Conservation (phyloP, 2,113 vertebrate species). For the Vidua chalybeata region DNA sequence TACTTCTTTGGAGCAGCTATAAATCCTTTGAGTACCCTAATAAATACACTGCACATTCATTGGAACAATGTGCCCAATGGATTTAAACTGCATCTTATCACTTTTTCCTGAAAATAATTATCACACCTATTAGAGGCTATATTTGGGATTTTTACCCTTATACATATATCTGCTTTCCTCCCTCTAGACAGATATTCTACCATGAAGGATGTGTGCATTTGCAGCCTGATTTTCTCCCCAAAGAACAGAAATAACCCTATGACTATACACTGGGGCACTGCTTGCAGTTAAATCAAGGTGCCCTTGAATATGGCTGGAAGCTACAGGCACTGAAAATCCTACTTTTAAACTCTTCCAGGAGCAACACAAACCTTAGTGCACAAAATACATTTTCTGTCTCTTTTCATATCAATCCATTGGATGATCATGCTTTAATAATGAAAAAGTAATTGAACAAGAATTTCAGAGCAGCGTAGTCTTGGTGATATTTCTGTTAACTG, state of each 20-base stretch:
- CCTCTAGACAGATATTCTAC: constrained; percentile 50
- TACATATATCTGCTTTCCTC: constrained; percentile 40
- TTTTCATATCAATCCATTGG: neutral
- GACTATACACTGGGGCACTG: constrained; percentile 24
- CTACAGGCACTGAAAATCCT: constrained; percentile 8
- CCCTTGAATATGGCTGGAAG: constrained; percentile 39
- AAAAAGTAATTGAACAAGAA: neutral
- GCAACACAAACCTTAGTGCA: neutral
- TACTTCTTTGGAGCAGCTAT: constrained; percentile 35
- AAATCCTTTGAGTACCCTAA: constrained; percentile 61
- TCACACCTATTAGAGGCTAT: constrained; percentile 55
- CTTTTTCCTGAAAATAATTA: constrained; percentile 66
- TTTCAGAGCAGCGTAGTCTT: neutral
- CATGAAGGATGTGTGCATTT: constrained; percentile 46
- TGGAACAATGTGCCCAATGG: constrained; percentile 53
- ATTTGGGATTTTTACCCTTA: constrained; percentile 51
- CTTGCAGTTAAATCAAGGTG: constrained; percentile 45
- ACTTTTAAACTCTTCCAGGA: neutral
- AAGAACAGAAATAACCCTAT: constrained; percentile 46
- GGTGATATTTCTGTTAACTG: neutral
- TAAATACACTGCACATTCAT: constrained; percentile 50
- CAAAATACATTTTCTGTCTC: neutral
- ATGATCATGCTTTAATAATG: neutral
- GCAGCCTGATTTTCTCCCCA: constrained; percentile 48
- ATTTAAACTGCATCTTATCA: constrained; percentile 54